Percentiles rank a stretch among this genome's conserved stretches.
Evolutionary conservation across 2,113 vertebrate species (phyloP).

Genomic region (Epinephelus moara): DNA sequence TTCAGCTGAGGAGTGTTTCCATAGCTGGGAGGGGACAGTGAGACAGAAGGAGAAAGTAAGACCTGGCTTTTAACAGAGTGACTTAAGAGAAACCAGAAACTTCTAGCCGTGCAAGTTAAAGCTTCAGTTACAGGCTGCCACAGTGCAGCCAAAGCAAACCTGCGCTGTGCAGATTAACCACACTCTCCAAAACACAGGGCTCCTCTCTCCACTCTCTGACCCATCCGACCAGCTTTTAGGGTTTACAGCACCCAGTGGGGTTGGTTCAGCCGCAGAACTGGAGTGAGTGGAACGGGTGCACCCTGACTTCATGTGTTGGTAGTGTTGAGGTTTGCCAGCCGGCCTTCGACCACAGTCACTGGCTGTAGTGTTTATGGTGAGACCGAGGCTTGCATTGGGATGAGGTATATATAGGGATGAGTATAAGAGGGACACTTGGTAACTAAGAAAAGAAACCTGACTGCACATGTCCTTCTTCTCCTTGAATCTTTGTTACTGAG

Average conservation of each 20-base stretch:
- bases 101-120: conserved; percentile 50
- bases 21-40: conserved; percentile 16
- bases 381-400: conserved; percentile 14
- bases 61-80: conserved; percentile 45
- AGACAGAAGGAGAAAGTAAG: conserved; percentile 9
- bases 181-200: conserved; percentile 46
- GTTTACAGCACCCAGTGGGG: conserved; percentile 29
- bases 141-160: conserved; percentile 58
- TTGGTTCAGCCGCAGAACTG: conserved; percentile 18
- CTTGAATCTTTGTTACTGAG: conserved; percentile 10
- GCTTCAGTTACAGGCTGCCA: conserved; percentile 63
- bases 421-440: background rate
- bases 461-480: background rate
- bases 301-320: conserved; percentile 16
- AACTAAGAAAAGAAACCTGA: background rate
- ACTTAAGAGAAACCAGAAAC: conserved; percentile 70
- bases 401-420: background rate
- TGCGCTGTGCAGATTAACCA: conserved; percentile 53
- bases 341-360: conserved; percentile 33
- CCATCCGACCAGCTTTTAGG: conserved; percentile 15
- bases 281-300: conserved; percentile 15
- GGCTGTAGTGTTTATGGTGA: conserved; percentile 31
- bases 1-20: conserved; percentile 58
- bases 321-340: conserved; percentile 39
- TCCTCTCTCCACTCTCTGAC: conserved; percentile 48